A percentile compares a stretch with the other conserved stretches of the same genome.
These are phyloP conservation scores for Antennarius maculatus DNA, from an alignment of 2,797 vertebrate species.

Conservation along the genomic window DNA sequence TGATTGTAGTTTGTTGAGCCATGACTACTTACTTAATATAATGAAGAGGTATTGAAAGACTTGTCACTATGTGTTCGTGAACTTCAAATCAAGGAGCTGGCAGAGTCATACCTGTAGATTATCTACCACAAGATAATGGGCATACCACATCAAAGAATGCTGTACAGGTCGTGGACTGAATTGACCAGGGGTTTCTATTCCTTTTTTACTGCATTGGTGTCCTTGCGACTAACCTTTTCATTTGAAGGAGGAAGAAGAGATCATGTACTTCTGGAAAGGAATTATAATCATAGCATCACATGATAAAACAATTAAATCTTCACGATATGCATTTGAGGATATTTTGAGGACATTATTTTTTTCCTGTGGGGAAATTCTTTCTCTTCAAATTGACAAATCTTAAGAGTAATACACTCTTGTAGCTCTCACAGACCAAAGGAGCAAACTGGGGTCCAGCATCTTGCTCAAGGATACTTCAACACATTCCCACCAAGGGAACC, in stretches of 20 bases:
- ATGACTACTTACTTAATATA: not conserved
- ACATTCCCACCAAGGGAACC: too few species aligned
- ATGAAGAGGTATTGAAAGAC: not conserved
- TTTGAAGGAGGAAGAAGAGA: not conserved
- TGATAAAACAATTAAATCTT: slow-evolving; percentile 10
- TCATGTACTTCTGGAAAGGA: slow-evolving; percentile 11
- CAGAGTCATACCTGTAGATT: not conserved
- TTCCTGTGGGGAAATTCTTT: too few species aligned
- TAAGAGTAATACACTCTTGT: too few species aligned
- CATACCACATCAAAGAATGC: not conserved
- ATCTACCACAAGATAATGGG: not conserved
- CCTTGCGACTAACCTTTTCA: not conserved
- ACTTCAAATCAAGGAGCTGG: not conserved
- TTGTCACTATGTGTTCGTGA: not conserved
- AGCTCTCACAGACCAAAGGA: too few species aligned
- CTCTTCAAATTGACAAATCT: too few species aligned
- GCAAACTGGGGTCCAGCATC: too few species aligned
- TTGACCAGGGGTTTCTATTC: not conserved
- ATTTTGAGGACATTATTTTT: not conserved
- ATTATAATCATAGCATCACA: not conserved
- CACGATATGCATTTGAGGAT: not conserved
- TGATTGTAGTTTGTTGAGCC: too few species aligned
- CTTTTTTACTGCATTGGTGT: not conserved
- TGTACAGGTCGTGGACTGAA: too few species aligned
- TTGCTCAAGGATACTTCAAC: too few species aligned